phyloP scores from a whole-genome alignment of 2,113 vertebrate genomes.

The Dasyurus viverrinus region DNA sequence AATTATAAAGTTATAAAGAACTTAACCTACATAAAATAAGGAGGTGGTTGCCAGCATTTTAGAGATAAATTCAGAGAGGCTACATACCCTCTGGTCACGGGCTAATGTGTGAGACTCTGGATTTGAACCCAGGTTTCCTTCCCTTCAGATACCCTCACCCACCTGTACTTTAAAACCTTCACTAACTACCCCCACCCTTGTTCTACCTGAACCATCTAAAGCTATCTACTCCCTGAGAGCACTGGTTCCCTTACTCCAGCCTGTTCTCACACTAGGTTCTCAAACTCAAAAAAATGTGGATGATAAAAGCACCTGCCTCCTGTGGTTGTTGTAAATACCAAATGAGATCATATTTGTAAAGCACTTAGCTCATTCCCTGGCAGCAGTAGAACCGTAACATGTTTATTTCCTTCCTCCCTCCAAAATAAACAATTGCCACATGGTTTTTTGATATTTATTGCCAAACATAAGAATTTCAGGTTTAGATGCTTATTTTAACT shows the following conservation, averaged over 20 bases:
- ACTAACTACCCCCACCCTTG: neutral
- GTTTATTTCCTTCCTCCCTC: neutral
- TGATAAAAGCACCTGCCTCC: neutral
- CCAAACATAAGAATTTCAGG: neutral
- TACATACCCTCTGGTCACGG: neutral
- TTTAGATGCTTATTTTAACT: neutral
- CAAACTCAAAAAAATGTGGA: neutral
- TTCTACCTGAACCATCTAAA: no score
- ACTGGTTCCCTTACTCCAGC: neutral
- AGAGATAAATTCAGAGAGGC: neutral
- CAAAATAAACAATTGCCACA: neutral
- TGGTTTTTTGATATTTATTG: neutral
- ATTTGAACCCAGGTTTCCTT: neutral
- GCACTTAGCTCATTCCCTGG: neutral
- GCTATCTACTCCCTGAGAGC: neutral
- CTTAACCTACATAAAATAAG: neutral
- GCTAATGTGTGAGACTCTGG: neutral
- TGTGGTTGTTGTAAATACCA: neutral
- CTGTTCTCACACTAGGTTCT: neutral
- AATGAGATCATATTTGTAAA: neutral
- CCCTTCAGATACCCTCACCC: neutral
- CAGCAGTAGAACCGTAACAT: neutral
- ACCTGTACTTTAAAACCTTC: neutral
- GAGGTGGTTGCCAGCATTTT: neutral
- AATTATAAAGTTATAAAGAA: neutral